Conservation (phyloP, 2,113 vertebrate species). For the Heterotilapia buettikoferi region DNA sequence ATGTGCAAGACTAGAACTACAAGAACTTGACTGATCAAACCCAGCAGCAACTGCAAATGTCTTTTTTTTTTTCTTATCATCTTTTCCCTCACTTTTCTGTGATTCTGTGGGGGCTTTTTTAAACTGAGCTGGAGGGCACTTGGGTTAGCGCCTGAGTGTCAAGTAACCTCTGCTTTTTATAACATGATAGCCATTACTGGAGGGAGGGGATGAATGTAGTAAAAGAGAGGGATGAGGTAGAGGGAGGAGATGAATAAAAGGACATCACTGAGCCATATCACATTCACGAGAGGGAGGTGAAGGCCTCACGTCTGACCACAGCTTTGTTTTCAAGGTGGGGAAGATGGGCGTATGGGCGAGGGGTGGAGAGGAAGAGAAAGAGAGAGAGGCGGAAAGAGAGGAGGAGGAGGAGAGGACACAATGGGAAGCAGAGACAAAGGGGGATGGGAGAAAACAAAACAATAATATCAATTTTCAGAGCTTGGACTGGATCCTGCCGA, state of each 20-base stretch:
- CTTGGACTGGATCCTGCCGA: constrained; percentile 4
- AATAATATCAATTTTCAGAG: constrained; percentile 58
- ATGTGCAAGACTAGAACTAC: background rate
- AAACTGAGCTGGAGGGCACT: constrained; percentile 38
- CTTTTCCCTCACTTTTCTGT: background rate
- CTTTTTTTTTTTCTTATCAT: fast-evolving
- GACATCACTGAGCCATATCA: constrained; percentile 9
- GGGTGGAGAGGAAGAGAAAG: constrained; percentile 7
- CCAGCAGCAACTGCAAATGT: background rate
- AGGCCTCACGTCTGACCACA: constrained; percentile 18
- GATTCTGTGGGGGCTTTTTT: background rate
- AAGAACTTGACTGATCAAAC: background rate
- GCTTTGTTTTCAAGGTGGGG: constrained; percentile 22
- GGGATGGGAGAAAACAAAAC: constrained; percentile 12
- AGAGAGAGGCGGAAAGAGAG: constrained; percentile 11
- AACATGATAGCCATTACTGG: constrained; percentile 56
- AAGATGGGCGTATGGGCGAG: background rate
- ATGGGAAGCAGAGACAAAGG: constrained; percentile 40
- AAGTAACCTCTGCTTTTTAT: constrained; percentile 51
- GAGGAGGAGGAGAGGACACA: constrained; percentile 44
- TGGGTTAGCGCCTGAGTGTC: constrained; percentile 43
- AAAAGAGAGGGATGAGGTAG: constrained; percentile 8
- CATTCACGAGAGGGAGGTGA: constrained; percentile 15
- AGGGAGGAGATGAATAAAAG: background rate
- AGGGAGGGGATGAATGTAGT: constrained; percentile 20